phyloP scores from a whole-genome alignment of 2,797 vertebrate genomes.

The Tapirus indicus region DNA sequence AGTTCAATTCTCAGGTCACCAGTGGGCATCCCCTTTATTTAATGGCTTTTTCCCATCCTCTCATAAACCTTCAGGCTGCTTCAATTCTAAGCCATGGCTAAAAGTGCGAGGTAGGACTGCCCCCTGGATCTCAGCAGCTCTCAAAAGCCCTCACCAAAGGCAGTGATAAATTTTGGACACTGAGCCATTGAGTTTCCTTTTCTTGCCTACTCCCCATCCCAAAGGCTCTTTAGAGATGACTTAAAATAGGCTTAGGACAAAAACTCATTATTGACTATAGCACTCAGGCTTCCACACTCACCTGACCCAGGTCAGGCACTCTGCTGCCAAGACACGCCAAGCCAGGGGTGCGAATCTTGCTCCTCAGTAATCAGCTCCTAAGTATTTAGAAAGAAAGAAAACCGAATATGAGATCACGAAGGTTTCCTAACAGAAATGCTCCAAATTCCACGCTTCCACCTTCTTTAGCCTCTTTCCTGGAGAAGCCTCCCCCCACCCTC shows the following conservation, averaged over 20 bases:
- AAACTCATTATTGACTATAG: neutral
- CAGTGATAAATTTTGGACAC: neutral
- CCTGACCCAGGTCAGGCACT: conserved; percentile 77
- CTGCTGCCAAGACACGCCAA: conserved; percentile 23
- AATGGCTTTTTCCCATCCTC: accelerated
- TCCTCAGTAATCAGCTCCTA: conserved; percentile 43
- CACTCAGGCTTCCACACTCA: conserved; percentile 59
- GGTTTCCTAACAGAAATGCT: neutral
- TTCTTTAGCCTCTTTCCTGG: neutral
- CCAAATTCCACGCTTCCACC: neutral
- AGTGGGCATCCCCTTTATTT: neutral
- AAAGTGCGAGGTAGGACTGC: neutral
- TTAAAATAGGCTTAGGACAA: neutral
- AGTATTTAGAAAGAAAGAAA: neutral
- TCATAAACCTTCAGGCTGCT: neutral
- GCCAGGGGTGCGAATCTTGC: conserved; percentile 48
- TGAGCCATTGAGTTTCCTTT: neutral
- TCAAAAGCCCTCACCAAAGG: neutral
- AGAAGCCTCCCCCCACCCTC: neutral
- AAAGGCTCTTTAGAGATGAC: neutral
- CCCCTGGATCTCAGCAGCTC: neutral
- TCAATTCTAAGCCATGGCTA: neutral
- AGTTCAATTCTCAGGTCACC: neutral
- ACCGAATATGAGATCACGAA: neutral
- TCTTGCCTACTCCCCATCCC: neutral